Conservation (phyloP, 1,140 invertebrate species). For the Drosophila melanica region DNA sequence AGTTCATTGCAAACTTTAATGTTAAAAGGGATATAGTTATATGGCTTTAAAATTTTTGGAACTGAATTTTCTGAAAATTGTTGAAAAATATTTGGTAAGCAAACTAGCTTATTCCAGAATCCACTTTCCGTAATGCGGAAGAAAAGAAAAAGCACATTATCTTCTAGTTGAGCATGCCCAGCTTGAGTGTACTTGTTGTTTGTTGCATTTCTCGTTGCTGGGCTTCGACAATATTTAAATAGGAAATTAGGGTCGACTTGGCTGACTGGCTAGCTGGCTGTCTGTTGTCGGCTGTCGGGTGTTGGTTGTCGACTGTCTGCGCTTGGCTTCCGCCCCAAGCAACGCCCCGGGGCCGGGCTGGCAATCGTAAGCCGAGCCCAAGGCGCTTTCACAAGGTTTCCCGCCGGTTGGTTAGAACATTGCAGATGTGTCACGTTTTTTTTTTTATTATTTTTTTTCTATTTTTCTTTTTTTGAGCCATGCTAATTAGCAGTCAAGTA, state of each 20-base stretch:
- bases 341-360: slow-evolving; percentile 16
- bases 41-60: too few relatives aligned
- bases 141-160: too few relatives aligned
- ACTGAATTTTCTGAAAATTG: too few relatives aligned
- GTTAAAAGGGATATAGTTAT: too few relatives aligned
- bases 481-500: slow-evolving; percentile 56
- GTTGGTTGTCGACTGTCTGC: slow-evolving; percentile 20
- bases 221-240: slow-evolving; percentile 59
- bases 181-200: not conserved
- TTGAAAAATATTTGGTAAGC: too few relatives aligned
- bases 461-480: slow-evolving; percentile 11
- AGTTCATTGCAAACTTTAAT: too few relatives aligned
- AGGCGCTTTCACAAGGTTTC: slow-evolving; percentile 58
- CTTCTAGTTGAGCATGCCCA: too few relatives aligned
- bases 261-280: slow-evolving; percentile 1
- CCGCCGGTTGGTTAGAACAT: slow-evolving; percentile 36
- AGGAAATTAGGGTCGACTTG: slow-evolving; percentile 65
- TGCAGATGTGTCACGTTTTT: slow-evolving; percentile 8
- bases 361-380: slow-evolving; percentile 40
- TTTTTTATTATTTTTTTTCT: not conserved
- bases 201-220: slow-evolving; percentile 39
- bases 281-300: slow-evolving; percentile 3
- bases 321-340: slow-evolving; percentile 46
- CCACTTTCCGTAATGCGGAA: too few relatives aligned
- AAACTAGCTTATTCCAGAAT: too few relatives aligned